These are phyloP conservation scores for Phortica magna DNA, from an alignment of 2,888 invertebrate genomes.

Conservation along the genomic window DNA sequence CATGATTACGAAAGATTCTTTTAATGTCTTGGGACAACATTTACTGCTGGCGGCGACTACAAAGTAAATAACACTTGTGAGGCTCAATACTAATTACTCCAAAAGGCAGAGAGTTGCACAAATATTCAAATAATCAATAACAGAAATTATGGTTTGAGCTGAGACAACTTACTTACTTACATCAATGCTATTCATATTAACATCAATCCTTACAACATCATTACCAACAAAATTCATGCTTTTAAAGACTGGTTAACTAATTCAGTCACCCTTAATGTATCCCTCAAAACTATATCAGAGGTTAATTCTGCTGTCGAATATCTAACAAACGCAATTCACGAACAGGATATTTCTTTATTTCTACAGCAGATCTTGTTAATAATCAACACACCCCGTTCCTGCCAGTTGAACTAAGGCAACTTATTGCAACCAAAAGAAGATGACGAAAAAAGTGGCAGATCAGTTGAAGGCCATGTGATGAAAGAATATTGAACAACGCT, in stretches of 20 bases:
- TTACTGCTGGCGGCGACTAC: slow-evolving; percentile 26
- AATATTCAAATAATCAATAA: not conserved
- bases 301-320: no score
- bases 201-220: not conserved
- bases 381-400: no score
- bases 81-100: not conserved
- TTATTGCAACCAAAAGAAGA: no score
- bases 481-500: no score
- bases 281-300: no score
- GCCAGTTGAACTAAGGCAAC: no score
- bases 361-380: no score
- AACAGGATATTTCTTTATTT: no score
- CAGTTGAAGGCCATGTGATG: no score
- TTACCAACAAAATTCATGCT: not conserved
- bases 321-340: no score
- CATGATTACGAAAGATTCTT: slow-evolving; percentile 1
- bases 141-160: slow-evolving; percentile 22
- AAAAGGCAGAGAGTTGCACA: slow-evolving; percentile 26
- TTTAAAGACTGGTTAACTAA: not conserved
- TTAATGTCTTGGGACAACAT: not conserved
- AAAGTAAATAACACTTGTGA: slow-evolving; percentile 12
- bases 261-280: no score
- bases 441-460: no score
- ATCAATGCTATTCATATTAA: not conserved
- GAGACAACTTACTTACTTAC: slow-evolving; percentile 30